Base-by-base conservation (phyloP, 2,888 invertebrate species). In the Limenitis camilla region DNA sequence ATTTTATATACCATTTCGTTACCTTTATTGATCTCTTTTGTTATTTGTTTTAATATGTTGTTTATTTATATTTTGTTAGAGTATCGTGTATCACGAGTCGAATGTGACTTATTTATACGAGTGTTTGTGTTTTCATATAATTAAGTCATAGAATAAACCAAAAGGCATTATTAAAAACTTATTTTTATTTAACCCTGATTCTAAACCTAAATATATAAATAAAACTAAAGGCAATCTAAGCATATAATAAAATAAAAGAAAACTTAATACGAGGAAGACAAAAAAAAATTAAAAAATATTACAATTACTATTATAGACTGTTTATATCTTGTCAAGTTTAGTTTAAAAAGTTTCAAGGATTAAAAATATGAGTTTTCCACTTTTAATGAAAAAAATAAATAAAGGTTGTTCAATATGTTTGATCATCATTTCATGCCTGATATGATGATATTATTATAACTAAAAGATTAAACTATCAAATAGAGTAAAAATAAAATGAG, bases 111-210 rank as follows among this genome's bases (percentile, higher is more conserved):
- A 66, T 63, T 61, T 69, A 65, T 69, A 59, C 65, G 64, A 63
- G 57, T 67, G 63, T 67, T 58, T 67, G 71, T 67, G 27, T 38
- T 52, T 57, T 30, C 11, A 65, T 61, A 58, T 52, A 52, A 52
- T 58, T 55, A 60, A 65, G 65, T 57, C 63, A 63, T 62, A 55
- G 55, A 68, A 63, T 66, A 69, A 68, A 68, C 61, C 59, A 65
- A 66, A 65, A 57, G 56, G 59, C 62, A 66, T 60, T 55, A 49
- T 45, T 53, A 52, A 43, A 48, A 44, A 8, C 9, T 33, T 45
- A 27, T n/a, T 29, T 49, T 55, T 51, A 5, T 5, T 29, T 36
- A 6, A 9, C 45, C 9, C 29, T 9, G 4, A 28, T n/a, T 28
- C 6, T 6, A 27, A 4, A 27, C 10, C 30, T 1, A n/a, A 5